Percentiles rank a stretch among this genome's conserved stretches.
phyloP scores from a whole-genome alignment of 2,113 vertebrate genomes.

The Oryzias melastigma region DNA sequence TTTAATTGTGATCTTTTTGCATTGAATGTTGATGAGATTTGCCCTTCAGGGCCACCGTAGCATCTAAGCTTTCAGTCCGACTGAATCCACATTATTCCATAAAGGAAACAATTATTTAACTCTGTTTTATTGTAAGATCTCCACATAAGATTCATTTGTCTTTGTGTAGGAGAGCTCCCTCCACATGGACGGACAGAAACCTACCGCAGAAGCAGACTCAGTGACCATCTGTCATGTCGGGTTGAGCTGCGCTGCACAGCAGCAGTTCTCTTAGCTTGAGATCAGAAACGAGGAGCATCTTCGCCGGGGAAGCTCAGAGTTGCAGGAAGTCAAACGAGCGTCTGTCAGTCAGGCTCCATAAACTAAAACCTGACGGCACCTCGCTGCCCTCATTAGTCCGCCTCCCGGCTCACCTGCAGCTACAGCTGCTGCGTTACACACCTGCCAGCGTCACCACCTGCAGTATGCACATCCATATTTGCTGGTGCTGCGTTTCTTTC shows the following conservation, averaged over 20 bases:
- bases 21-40: too few relatives aligned
- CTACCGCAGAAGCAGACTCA: too few relatives aligned
- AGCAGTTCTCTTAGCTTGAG: not conserved
- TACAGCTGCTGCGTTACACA: slow-evolving; percentile 17
- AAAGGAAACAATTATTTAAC: too few relatives aligned
- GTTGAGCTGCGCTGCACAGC: not conserved
- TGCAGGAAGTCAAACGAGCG: slow-evolving; percentile 46
- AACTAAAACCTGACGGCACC: slow-evolving; percentile 40
- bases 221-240: too few relatives aligned
- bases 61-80: too few relatives aligned
- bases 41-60: too few relatives aligned
- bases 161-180: too few relatives aligned
- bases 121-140: too few relatives aligned
- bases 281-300: slow-evolving; percentile 12
- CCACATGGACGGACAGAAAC: too few relatives aligned
- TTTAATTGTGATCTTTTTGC: too few relatives aligned
- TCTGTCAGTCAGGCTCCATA: slow-evolving; percentile 54
- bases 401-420: slow-evolving; percentile 43
- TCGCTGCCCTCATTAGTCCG: slow-evolving; percentile 33
- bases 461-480: slow-evolving; percentile 18
- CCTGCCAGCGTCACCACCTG: slow-evolving; percentile 30
- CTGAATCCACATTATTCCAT: too few relatives aligned
- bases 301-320: slow-evolving; percentile 21
- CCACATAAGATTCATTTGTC: too few relatives aligned
- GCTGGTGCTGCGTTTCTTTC: slow-evolving; percentile 2